Evolutionary conservation across 2,113 vertebrate genomes (phyloP).

Genomic region (Progne subis): DNA sequence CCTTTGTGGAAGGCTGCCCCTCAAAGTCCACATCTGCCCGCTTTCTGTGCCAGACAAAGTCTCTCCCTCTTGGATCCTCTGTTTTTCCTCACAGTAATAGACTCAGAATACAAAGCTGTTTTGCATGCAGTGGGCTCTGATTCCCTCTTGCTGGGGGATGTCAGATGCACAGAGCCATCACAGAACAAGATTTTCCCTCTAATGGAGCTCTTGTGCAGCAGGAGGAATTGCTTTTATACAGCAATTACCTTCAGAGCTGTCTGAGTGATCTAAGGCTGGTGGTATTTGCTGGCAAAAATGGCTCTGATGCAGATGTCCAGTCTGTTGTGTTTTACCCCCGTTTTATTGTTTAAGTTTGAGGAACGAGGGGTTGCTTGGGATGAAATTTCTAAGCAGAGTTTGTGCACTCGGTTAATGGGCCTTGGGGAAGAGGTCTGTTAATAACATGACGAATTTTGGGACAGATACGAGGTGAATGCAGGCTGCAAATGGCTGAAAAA

Average conservation of each 20-base stretch:
- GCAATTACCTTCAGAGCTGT: slow-evolving; percentile 10
- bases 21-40: neutral
- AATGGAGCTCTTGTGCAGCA: neutral
- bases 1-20: neutral
- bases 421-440: neutral
- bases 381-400: neutral
- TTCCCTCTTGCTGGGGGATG: neutral
- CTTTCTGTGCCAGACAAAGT: neutral
- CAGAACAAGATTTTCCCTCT: neutral
- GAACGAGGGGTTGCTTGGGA: neutral
- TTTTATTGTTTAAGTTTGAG: neutral
- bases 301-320: neutral
- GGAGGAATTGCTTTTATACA: neutral
- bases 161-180: neutral
- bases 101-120: neutral
- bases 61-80: neutral
- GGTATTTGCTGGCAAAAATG: neutral
- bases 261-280: neutral
- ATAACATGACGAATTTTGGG: neutral
- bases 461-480: neutral
- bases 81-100: neutral
- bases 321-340: neutral
- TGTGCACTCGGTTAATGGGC: neutral
- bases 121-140: neutral
- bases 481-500: neutral